phyloP scores from a whole-genome alignment of 2,797 vertebrate genomes.

The Bradypus variegatus region DNA sequence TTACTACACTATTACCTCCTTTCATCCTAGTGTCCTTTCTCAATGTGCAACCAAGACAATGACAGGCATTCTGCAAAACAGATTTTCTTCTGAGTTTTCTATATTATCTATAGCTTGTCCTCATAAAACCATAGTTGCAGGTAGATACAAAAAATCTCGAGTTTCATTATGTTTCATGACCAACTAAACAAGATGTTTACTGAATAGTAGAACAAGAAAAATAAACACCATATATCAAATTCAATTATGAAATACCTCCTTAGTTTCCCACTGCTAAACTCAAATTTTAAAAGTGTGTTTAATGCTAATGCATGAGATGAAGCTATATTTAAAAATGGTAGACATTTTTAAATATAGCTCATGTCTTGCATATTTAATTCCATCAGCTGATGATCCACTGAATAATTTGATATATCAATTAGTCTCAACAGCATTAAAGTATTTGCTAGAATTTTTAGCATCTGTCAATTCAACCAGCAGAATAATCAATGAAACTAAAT shows the following conservation, averaged over 20 bases:
- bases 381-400: slow-evolving; percentile 26
- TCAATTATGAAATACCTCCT: slow-evolving; percentile 52
- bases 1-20: not conserved
- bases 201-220: slow-evolving; percentile 50
- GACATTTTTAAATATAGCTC: slow-evolving; percentile 47
- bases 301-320: slow-evolving; percentile 37
- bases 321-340: not conserved
- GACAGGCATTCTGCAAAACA: not conserved
- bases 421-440: slow-evolving; percentile 29
- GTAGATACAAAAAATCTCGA: slow-evolving; percentile 23
- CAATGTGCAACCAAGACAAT: not conserved
- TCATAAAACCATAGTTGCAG: not conserved
- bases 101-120: not conserved
- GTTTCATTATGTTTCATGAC: slow-evolving; percentile 29
- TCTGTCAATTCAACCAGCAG: slow-evolving; percentile 13
- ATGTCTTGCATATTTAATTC: slow-evolving; percentile 42
- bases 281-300: slow-evolving; percentile 30
- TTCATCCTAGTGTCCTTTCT: not conserved
- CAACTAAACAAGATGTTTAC: slow-evolving; percentile 31
- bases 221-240: slow-evolving; percentile 50
- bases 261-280: slow-evolving; percentile 46
- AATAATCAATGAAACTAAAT: slow-evolving; percentile 44
- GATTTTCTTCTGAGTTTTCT: not conserved
- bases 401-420: slow-evolving; percentile 52
- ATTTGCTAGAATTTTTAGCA: slow-evolving; percentile 43